Base-by-base conservation (phyloP, 2,888 invertebrate species). In the Eupelmus urozonus region DNA sequence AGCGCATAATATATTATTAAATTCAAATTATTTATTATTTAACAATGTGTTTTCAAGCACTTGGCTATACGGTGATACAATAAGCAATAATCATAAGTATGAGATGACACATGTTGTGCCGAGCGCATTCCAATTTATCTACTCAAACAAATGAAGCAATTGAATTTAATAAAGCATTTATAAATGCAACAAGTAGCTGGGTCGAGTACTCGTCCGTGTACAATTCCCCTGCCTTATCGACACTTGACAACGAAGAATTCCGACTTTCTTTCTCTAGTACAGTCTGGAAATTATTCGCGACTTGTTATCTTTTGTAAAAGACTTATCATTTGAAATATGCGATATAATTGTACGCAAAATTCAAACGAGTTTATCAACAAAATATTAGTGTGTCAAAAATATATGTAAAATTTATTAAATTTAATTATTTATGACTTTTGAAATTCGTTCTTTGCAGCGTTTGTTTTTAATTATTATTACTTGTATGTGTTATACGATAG, bases 81-180 rank as follows among this genome's bases (percentile, higher is more conserved):
- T n/a, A n/a, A n/a, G n/a, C n/a, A n/a, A n/a, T n/a, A n/a, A n/a
- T n/a, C n/a, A n/a, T n/a, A n/a, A n/a, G n/a, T n/a, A n/a, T n/a
- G n/a, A n/a, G n/a, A n/a, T n/a, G n/a, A n/a, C n/a, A n/a, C n/a
- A n/a, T n/a, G n/a, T n/a, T n/a, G n/a, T n/a, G n/a, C n/a, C 9
- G 9, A 34, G 34, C 34, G 34, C 34, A 34, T 34, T 34, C 34
- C 34, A 34, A 5, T 57, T 81, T 83, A 57, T 59, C 77, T 11
- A 63, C 55, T 59, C 4, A 62, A 34, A 20, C 11, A 7, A 7
- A 16, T 45, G 9, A 60, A 25, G 20, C 18, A 55, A 67, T 42
- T 67, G 3, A 25, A 11, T 55, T 16, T 66, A 53, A 66, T 53
- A 23, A 53, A 20, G 13, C 53, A 3, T 29, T 18, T 34, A 23